Base-by-base conservation (phyloP, 2,113 vertebrate genomes). In the Oryzias woworae region DNA sequence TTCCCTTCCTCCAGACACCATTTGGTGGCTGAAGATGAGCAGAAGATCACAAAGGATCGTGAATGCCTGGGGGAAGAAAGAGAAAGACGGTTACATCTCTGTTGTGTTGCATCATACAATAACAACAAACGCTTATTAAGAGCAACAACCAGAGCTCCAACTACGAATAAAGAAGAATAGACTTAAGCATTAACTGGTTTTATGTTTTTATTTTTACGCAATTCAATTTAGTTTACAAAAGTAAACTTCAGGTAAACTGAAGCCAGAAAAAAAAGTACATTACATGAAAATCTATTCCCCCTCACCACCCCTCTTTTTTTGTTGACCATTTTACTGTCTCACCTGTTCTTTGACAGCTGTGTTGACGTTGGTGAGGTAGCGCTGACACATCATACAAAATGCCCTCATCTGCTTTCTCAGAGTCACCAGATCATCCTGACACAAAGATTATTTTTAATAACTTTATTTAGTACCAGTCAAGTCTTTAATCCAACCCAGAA, bases 11-110 rank as follows among this genome's bases (percentile, higher is more conserved):
- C 96, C 95, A 47, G 95, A 94, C 89, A 98, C 94, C 86, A 99
- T 98, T 92, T 99, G 97, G 92, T 98, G 96, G 88, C 97, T 99
- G 92, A 98, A 99, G 92, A 99, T 98, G 93, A 98, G 94, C 91
- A 99, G 90, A 48, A 96, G 93, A 73, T 98, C 96, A 86, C 96
- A 98, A 0, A 99, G 90, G 88, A 99, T 97, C 78, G 96, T 98
- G 90, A 99, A 99, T 36, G 97, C 97, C 97, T 99, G 79, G 17
- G 50, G 62, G n/a, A 23, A 53, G 36, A 66, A 50, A 18, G 14
- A 53, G 28, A 5, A 24, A 36, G 36, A 36, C 36, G 0, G 36
- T 36, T 36, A 36, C 36, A 36, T 36, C 36, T 36, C 36, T 36
- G 36, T 12, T 36, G 36, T 36, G 36, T 36, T 12, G 1, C 36